phyloP scores from a whole-genome alignment of 2,113 vertebrate species.

The Brachirus orientalis region DNA sequence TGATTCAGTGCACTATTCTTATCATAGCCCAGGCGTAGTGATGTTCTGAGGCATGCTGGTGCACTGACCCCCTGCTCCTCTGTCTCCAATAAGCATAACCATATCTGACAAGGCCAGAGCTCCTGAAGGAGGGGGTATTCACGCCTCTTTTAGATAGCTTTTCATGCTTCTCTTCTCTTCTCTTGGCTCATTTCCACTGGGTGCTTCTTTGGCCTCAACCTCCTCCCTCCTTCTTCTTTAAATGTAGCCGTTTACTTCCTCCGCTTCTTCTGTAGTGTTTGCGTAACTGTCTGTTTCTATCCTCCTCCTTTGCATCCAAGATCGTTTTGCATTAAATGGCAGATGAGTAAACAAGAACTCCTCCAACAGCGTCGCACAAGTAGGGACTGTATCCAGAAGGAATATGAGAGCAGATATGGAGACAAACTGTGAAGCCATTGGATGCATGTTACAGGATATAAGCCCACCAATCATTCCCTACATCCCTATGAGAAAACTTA shows the following conservation, averaged over 20 bases:
- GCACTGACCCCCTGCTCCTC: constrained; percentile 64
- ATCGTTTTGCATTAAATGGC: constrained; percentile 48
- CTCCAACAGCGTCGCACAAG: constrained; percentile 10
- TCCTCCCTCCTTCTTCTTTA: constrained; percentile 16
- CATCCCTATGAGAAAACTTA: constrained; percentile 42
- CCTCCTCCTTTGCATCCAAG: not conserved
- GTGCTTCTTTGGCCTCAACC: constrained; percentile 22
- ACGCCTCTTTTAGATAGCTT: constrained; percentile 59
- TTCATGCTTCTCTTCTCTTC: constrained; percentile 60
- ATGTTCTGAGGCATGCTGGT: constrained; percentile 71
- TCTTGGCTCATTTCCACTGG: constrained; percentile 51
- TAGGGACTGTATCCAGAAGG: constrained; percentile 15
- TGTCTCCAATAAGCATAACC: constrained; percentile 72
- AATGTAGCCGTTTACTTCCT: constrained; percentile 16
- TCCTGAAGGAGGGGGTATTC: constrained; percentile 54
- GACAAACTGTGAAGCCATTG: constrained; percentile 22
- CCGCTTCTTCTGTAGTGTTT: constrained; percentile 36
- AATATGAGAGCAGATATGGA: constrained; percentile 15
- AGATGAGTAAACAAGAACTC: constrained; percentile 45
- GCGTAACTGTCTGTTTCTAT: constrained; percentile 15
- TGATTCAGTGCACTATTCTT: constrained; percentile 74
- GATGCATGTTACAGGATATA: constrained; percentile 37
- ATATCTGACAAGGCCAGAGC: constrained; percentile 75
- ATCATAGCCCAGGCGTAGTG: constrained; percentile 53
- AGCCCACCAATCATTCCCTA: constrained; percentile 35